A percentile compares a stretch with the other conserved stretches of the same genome.
These are phyloP conservation scores for Macroteleia sp. DNA, from an alignment of 2,888 invertebrate genomes.

Conservation along the genomic window DNA sequence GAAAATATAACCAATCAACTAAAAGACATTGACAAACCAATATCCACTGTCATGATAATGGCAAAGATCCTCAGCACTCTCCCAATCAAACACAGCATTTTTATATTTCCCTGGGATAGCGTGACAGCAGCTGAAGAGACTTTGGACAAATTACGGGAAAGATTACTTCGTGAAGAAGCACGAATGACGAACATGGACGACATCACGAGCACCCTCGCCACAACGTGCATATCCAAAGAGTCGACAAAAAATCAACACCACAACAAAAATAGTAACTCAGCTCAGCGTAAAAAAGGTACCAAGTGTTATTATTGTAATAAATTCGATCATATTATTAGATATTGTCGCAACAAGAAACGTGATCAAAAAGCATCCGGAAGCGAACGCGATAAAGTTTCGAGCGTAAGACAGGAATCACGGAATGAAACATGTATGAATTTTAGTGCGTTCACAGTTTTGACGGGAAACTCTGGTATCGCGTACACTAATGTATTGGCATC, in stretches of 20 bases:
- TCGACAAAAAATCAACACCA: background rate
- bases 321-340: slow-evolving; percentile 18
- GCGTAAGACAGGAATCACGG: no score
- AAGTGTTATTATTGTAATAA: slow-evolving; percentile 33
- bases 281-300: slow-evolving; percentile 12
- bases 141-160: slow-evolving; percentile 27
- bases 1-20: slow-evolving; percentile 44
- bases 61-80: slow-evolving; percentile 44
- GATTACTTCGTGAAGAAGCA: slow-evolving; percentile 41
- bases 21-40: slow-evolving; percentile 26
- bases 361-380: slow-evolving; percentile 5
- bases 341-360: slow-evolving; percentile 20
- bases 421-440: background rate
- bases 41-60: slow-evolving; percentile 45
- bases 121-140: slow-evolving; percentile 25
- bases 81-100: slow-evolving; percentile 21
- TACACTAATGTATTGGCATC: background rate
- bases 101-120: slow-evolving; percentile 45
- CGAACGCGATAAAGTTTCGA: no score
- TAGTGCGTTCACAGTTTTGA: slow-evolving; percentile 13
- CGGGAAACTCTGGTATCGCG: slow-evolving; percentile 2
- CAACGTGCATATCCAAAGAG: slow-evolving; percentile 6
- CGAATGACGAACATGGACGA: slow-evolving; percentile 21
- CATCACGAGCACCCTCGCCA: background rate
- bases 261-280: background rate